Conservation (phyloP, 2,888 invertebrate species). For the Conomelus anceps region DNA sequence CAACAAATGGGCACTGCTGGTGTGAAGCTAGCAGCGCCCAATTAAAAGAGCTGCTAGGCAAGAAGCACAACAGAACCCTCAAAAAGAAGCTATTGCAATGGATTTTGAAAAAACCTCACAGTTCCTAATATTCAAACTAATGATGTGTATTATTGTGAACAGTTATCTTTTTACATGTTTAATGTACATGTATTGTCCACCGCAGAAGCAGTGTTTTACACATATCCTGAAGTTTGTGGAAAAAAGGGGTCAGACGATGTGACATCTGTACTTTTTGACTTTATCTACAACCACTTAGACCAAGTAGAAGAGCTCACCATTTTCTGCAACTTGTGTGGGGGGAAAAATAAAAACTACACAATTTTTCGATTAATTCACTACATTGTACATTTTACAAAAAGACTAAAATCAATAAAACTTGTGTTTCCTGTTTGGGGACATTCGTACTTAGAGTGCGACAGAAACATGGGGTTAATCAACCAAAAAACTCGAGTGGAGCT, state of each 20-base stretch:
- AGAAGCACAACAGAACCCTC: constrained; percentile 2
- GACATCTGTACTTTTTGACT: constrained; percentile 23
- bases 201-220: constrained; percentile 20
- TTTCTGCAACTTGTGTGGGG: constrained; percentile 30
- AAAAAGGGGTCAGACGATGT: constrained; percentile 27
- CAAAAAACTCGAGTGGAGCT: constrained; percentile 30
- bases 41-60: constrained; percentile 20
- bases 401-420: constrained; percentile 19
- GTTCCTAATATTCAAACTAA: constrained; percentile 24
- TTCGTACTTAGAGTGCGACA: constrained; percentile 34
- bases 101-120: constrained; percentile 22
- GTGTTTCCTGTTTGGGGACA: constrained; percentile 24
- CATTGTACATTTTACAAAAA: constrained; percentile 18
- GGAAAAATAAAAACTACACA: constrained; percentile 29
- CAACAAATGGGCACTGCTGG: no score
- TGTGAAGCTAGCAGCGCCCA: no score
- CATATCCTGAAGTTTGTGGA: constrained; percentile 21
- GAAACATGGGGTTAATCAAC: constrained; percentile 32
- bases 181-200: constrained; percentile 23
- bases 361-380: constrained; percentile 27
- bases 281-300: constrained; percentile 24
- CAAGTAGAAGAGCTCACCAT: constrained; percentile 22
- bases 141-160: constrained; percentile 23
- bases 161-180: constrained; percentile 22
- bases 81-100: constrained; percentile 22